A percentile compares a stretch with the other conserved stretches of the same genome.
Evolutionary conservation across 2,797 vertebrate genomes (phyloP).

Genomic region (Tokudaia muenninki): DNA sequence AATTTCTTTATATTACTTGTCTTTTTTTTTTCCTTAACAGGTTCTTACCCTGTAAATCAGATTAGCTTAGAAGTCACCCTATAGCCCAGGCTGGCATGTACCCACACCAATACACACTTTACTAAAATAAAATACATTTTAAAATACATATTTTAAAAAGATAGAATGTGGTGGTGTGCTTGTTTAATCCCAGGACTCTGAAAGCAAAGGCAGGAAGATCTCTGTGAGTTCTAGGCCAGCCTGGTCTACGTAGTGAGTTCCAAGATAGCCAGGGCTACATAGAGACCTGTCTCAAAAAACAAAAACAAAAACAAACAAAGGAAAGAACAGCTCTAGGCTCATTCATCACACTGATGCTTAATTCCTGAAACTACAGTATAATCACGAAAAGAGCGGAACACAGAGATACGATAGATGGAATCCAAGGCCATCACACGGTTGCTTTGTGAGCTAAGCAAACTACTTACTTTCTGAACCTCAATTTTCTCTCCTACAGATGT

Average conservation of each 20-base stretch:
- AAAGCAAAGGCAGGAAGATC: not conserved
- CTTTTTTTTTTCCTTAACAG: not conserved
- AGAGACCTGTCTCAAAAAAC: not conserved
- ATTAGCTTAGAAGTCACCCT: not conserved
- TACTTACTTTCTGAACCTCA: constrained; percentile 26
- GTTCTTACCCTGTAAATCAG: not conserved
- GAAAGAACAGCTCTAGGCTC: constrained; percentile 7
- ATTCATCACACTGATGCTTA: not conserved
- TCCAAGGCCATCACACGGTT: not conserved
- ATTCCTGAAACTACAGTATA: constrained; percentile 42
- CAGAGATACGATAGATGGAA: not conserved
- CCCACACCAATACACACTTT: not conserved
- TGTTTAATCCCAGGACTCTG: not conserved
- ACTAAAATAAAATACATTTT: not conserved
- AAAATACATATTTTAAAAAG: not conserved
- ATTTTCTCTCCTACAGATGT: not conserved
- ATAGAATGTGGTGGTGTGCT: not conserved
- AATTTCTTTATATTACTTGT: not conserved
- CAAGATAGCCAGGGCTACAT: too few species aligned
- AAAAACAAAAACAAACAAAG: not conserved
- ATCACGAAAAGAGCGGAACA: not conserved
- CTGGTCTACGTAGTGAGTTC: not conserved
- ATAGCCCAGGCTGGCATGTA: not conserved
- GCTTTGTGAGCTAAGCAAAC: not conserved
- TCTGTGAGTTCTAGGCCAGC: not conserved